Conservation (phyloP, 2,113 vertebrate genomes). For the Steatornis caripensis region DNA sequence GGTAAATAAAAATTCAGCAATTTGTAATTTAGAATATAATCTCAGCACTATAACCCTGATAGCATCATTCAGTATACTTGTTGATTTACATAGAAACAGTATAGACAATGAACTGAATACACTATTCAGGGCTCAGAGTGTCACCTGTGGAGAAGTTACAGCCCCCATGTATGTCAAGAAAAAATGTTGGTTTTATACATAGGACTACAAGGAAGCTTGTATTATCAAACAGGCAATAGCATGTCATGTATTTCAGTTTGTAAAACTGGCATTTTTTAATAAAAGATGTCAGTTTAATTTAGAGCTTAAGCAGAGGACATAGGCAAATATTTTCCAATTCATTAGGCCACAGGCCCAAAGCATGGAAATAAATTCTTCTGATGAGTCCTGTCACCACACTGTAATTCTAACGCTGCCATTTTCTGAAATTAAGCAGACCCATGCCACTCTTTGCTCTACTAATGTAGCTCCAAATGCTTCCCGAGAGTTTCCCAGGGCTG, state of each 20-base stretch:
- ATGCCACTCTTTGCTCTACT: constrained; percentile 54
- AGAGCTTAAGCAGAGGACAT: constrained; percentile 66
- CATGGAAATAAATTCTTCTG: constrained; percentile 74
- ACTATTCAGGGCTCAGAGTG: neutral
- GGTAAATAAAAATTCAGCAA: neutral
- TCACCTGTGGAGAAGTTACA: neutral
- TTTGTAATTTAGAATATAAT: neutral
- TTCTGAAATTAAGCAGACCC: constrained; percentile 75
- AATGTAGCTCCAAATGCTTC: constrained; percentile 46
- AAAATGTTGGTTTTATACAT: neutral
- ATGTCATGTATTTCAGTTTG: constrained; percentile 57
- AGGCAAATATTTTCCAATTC: constrained; percentile 78
- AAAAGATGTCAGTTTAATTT: constrained; percentile 73
- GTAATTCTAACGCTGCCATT: constrained; percentile 68
- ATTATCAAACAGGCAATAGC: constrained; percentile 49
- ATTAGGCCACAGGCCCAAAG: constrained; percentile 66
- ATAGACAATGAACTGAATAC: neutral
- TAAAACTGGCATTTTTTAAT: constrained; percentile 68
- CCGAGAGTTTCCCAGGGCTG: constrained; percentile 30
- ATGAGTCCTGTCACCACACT: constrained; percentile 74
- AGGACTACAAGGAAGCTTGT: constrained; percentile 37
- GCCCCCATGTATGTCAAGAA: neutral
- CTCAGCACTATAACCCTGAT: neutral
- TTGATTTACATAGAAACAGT: neutral
- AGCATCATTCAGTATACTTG: neutral